phyloP scores from a whole-genome alignment of 2,797 vertebrate species.

The Podarcis lilfordi region DNA sequence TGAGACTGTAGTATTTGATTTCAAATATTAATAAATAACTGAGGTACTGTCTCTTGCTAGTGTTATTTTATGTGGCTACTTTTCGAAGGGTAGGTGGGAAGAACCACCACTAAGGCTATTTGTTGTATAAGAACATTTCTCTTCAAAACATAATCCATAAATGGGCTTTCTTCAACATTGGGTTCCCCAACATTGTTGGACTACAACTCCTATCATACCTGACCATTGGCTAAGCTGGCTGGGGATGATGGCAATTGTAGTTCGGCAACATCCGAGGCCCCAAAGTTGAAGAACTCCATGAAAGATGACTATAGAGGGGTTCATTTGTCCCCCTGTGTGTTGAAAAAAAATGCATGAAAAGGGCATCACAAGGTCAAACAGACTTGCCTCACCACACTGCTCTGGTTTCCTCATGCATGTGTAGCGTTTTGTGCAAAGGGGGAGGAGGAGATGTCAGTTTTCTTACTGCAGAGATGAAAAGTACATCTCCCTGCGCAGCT shows the following conservation, averaged over 20 bases:
- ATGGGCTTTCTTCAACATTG: neutral
- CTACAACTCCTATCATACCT: constrained; percentile 17
- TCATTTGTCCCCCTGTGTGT: too few species aligned
- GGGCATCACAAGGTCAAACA: too few species aligned
- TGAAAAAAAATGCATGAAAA: too few species aligned
- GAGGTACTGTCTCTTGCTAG: constrained; percentile 35
- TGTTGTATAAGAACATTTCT: neutral
- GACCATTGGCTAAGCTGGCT: neutral
- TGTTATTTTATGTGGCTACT: constrained; percentile 28
- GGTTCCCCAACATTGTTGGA: neutral
- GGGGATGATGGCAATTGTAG: too few species aligned
- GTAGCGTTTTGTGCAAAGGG: neutral
- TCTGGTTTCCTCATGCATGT: too few species aligned
- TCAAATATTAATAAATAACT: constrained; percentile 47
- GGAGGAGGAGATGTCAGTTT: neutral
- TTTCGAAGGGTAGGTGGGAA: neutral
- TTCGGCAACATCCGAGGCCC: too few species aligned
- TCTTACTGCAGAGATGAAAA: neutral
- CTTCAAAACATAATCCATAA: fast-evolving
- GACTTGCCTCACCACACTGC: too few species aligned
- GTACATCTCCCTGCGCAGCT: neutral
- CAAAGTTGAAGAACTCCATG: too few species aligned
- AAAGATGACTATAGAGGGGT: too few species aligned
- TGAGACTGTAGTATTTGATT: constrained; percentile 30
- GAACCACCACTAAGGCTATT: neutral